A percentile compares a stretch with the other conserved stretches of the same genome.
Conservation (phyloP, 2,888 invertebrate genomes). For the Polyploca ridens region DNA sequence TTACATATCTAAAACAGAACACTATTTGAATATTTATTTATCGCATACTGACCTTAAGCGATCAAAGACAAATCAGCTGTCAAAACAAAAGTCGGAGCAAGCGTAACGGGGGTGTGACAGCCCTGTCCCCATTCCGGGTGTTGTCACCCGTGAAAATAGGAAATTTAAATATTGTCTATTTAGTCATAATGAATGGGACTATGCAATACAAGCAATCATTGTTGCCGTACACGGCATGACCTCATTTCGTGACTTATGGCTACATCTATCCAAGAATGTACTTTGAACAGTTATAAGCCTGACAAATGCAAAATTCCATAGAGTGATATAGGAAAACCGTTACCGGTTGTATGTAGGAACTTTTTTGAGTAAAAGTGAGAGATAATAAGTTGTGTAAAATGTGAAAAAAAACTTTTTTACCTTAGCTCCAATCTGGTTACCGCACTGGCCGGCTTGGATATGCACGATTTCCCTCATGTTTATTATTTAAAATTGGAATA, state of each 20-base stretch:
- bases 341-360: not conserved
- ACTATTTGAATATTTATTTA: too few species aligned
- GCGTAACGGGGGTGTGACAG: conserved; percentile 41
- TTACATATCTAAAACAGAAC: too few species aligned
- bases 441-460: conserved; percentile 93
- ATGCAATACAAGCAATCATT: conserved; percentile 52
- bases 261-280: not conserved
- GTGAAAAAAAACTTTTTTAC: conserved; percentile 44
- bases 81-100: conserved; percentile 24
- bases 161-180: conserved; percentile 44
- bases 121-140: conserved; percentile 35
- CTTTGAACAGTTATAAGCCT: not conserved
- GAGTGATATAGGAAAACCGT: conserved; percentile 22
- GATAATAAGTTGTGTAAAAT: not conserved
- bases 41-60: not conserved
- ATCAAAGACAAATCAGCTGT: not conserved
- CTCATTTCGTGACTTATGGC: conserved; percentile 23
- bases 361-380: not conserved
- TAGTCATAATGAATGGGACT: conserved; percentile 50
- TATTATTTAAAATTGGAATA: conserved; percentile 66
- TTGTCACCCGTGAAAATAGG: conserved; percentile 50
- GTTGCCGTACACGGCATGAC: conserved; percentile 23
- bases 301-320: conserved; percentile 22
- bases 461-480: conserved; percentile 93
- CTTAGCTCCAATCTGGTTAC: conserved; percentile 91